Evolutionary conservation across 2,113 vertebrate genomes (phyloP).

Genomic region (Nesogale talazaci): DNA sequence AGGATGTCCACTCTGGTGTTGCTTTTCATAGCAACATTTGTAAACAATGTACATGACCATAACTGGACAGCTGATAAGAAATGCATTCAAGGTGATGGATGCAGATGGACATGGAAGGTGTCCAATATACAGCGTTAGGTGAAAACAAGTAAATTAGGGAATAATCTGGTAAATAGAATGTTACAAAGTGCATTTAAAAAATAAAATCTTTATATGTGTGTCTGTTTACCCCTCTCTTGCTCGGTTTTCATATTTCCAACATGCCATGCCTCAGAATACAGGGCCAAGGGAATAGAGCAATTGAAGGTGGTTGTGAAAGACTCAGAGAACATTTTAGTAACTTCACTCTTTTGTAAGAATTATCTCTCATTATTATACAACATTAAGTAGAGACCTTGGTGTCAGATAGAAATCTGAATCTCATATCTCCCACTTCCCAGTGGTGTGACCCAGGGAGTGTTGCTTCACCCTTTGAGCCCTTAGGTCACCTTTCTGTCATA

Average conservation of each 20-base stretch:
- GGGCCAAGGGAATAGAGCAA: background rate
- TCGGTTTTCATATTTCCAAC: background rate
- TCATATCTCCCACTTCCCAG: background rate
- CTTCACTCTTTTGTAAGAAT: constrained; percentile 21
- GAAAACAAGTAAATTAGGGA: background rate
- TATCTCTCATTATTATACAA: background rate
- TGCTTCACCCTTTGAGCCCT: background rate
- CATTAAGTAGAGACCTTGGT: background rate
- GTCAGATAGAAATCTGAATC: background rate
- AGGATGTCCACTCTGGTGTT: background rate
- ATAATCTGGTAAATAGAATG: background rate
- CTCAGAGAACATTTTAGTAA: background rate
- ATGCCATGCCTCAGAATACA: background rate
- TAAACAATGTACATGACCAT: background rate
- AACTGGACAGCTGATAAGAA: background rate
- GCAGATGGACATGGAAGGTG: background rate
- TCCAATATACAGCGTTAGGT: background rate
- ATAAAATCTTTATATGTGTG: background rate
- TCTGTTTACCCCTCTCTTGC: background rate
- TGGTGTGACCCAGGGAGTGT: background rate
- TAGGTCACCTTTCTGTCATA: background rate
- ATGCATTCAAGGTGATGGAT: background rate
- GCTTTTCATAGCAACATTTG: background rate
- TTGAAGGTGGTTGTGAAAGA: background rate
- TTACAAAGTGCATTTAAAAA: background rate